These are phyloP conservation scores for Aythya fuligula DNA, from an alignment of 2,797 vertebrate species.

Conservation along the genomic window DNA sequence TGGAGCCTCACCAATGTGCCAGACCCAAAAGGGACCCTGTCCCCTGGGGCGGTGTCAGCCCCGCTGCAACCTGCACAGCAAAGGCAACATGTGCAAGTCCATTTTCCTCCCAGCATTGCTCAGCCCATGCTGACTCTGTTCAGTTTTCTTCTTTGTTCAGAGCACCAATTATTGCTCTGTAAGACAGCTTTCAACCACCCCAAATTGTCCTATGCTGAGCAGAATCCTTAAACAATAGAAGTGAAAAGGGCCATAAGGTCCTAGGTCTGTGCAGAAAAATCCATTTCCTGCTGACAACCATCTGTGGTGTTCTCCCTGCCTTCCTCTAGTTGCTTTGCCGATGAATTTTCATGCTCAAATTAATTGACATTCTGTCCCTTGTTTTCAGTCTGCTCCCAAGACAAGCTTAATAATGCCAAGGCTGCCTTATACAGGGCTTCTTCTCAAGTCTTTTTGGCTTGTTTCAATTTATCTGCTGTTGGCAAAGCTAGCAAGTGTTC, in stretches of 20 bases:
- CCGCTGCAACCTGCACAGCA: background rate
- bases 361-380: slow-evolving; percentile 30
- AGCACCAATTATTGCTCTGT: background rate
- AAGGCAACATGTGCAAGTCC: background rate
- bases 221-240: background rate
- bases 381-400: slow-evolving; percentile 6
- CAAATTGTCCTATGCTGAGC: background rate
- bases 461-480: background rate
- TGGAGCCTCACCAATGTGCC: background rate
- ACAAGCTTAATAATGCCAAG: background rate
- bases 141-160: background rate
- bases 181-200: background rate
- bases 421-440: background rate
- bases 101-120: background rate
- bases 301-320: background rate
- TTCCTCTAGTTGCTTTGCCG: rapidly evolving
- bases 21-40: rapidly evolving
- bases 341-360: slow-evolving; percentile 5
- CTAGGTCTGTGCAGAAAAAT: background rate
- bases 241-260: background rate
- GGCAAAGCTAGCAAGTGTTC: background rate
- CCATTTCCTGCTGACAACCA: background rate
- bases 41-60: rapidly evolving
- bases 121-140: background rate
- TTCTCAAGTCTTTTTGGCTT: background rate